Conservation (phyloP, 2,888 invertebrate species). For the Phortica okadai region DNA sequence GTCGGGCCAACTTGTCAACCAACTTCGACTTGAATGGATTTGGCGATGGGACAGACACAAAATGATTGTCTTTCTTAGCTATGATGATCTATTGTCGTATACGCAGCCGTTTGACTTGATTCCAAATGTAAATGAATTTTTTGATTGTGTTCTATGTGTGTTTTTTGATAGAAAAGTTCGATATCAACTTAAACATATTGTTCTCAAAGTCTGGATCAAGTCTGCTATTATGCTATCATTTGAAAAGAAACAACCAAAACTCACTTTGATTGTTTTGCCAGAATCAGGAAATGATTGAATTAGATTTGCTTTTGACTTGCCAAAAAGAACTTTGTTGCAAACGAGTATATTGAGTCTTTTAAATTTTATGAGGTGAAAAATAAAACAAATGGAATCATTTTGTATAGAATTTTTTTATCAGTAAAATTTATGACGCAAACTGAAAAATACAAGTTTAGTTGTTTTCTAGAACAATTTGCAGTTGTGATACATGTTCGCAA, state of each 20-base stretch:
- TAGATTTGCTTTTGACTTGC: slow-evolving; percentile 16
- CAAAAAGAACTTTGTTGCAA: slow-evolving; percentile 11
- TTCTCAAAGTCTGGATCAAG: background rate
- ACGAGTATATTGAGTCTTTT: slow-evolving; percentile 56
- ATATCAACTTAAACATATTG: background rate
- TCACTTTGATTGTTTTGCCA: slow-evolving; percentile 45
- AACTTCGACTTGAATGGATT: slow-evolving; percentile 1
- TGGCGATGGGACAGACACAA: background rate
- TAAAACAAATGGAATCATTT: slow-evolving; percentile 13
- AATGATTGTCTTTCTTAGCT: background rate
- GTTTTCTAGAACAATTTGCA: too few species aligned
- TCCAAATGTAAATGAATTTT: slow-evolving; percentile 33
- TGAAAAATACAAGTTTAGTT: background rate
- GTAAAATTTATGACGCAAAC: background rate
- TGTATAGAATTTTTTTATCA: background rate
- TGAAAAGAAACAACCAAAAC: too few species aligned
- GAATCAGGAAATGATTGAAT: slow-evolving; percentile 14
- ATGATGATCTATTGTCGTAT: slow-evolving; percentile 30
- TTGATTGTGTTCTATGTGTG: background rate
- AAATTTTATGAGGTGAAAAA: slow-evolving; percentile 45
- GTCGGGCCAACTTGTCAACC: slow-evolving; percentile 3
- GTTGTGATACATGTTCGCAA: too few species aligned
- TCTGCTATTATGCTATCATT: background rate
- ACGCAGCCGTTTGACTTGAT: slow-evolving; percentile 39
- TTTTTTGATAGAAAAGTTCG: background rate